Evolutionary conservation across 2,797 vertebrate genomes (phyloP), one percentile per base, ranked within the genome.

Genomic region (Aratinga solstitialis): DNA sequence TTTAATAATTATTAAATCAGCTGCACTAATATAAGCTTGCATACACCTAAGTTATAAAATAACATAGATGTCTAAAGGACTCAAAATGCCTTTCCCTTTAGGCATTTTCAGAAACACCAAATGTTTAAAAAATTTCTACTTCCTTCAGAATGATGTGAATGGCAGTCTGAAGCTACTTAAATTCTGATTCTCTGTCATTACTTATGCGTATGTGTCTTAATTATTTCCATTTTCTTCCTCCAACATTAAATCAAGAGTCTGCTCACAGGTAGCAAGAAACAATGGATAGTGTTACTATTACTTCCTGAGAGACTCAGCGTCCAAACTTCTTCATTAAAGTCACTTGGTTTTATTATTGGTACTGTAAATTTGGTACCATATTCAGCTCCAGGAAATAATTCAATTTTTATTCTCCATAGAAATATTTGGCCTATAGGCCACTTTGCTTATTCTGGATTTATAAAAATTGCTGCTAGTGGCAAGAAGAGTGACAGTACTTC

Each of bases 311-410:
- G 34, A 74, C 13, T 50, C 29, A 42, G 8, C 51, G 59, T 13
- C 30, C 43, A 50, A 17, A 38, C 26, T 45, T 94, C 81, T 77
- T 38, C 54, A 54, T 65, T 73, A 91, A 78, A 36, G 23, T 93
- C 40, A 50, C 43, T 48, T 87, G 56, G 5, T 26, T 85, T 85
- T 85, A 13, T 38, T 95, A 23, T 36, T 63, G 40, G 7, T 59
- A 19, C 14, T 62, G 66, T 89, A 93, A 89, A 87, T 67, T 94
- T 5, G 24, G 42, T 69, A 88, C 66, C 2, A 2, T 89, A 68
- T 87, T 93, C 78, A 82, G 76, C 24, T 83, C 56, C 29, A 92
- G 84, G 71, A 94, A 95, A 79, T 88, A 91, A 96, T 84, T 89
- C 15, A 4, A 13, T 63, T 95, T 83, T 87, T 95, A 59, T 72